Percentiles rank a stretch among this genome's conserved stretches.
Evolutionary conservation across 2,888 invertebrate species (phyloP).

Genomic region (Caenorhabditis sp.): DNA sequence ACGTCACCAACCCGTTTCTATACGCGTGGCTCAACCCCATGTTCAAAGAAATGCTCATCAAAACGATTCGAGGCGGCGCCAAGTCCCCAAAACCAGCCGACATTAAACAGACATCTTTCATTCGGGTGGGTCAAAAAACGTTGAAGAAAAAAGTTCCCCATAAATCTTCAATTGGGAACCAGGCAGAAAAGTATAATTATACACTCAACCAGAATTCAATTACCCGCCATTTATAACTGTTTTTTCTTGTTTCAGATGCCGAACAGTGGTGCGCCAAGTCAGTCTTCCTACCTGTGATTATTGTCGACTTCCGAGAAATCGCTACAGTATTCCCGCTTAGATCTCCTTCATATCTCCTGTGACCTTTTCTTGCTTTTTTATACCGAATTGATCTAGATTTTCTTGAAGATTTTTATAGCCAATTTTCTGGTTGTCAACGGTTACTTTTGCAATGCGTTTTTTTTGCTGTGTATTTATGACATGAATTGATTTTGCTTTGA

Average conservation of each 20-base stretch:
- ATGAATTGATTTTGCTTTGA: constrained; percentile 10
- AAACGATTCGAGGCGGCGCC: constrained; percentile 64
- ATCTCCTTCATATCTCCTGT: constrained; percentile 8
- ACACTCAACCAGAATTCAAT: background rate
- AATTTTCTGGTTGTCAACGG: constrained; percentile 17
- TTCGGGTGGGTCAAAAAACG: constrained; percentile 37
- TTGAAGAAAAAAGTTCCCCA: constrained; percentile 3
- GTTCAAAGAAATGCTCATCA: constrained; percentile 77
- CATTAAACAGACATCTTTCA: constrained; percentile 57
- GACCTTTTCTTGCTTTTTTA: constrained; percentile 12
- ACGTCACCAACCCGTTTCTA: constrained; percentile 78
- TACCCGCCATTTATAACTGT: constrained; percentile 17
- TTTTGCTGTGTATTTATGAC: constrained; percentile 33
- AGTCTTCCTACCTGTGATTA: constrained; percentile 61
- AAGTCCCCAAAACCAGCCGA: constrained; percentile 58
- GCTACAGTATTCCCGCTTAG: background rate
- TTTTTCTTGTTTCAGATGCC: constrained; percentile 59
- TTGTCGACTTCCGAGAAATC: background rate
- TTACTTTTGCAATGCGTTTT: constrained; percentile 8
- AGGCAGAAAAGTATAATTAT: background rate
- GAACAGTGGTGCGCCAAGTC: constrained; percentile 54
- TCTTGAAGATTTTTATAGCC: constrained; percentile 7
- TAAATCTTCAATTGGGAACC: background rate
- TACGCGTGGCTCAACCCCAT: constrained; percentile 81
- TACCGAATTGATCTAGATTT: constrained; percentile 3